Evolutionary conservation across 2,113 vertebrate species (phyloP).

Genomic region (Chitala chitala): DNA sequence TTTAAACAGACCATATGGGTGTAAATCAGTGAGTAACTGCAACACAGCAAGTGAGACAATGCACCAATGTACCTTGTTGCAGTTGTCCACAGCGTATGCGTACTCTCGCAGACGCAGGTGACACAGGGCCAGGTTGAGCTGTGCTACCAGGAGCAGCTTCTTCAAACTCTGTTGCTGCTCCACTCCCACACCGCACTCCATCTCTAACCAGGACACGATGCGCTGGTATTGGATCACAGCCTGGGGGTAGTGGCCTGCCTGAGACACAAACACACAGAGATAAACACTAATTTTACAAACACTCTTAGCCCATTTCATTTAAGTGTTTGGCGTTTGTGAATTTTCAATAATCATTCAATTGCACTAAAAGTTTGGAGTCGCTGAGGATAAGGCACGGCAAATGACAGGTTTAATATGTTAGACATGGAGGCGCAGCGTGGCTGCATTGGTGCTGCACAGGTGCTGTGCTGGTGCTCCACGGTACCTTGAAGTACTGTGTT

Average conservation of each 20-base stretch:
- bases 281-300: background rate
- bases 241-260: slow-evolving; percentile 79
- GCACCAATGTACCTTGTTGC: slow-evolving; percentile 95
- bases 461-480: background rate
- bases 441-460: background rate
- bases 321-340: background rate
- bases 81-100: slow-evolving; percentile 78
- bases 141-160: slow-evolving; percentile 71
- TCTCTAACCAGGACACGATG: slow-evolving; percentile 85
- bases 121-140: slow-evolving; percentile 91
- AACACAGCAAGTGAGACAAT: too few relatives aligned
- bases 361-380: too few relatives aligned
- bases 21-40: too few relatives aligned
- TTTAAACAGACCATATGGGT: background rate
- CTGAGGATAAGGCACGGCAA: background rate
- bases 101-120: slow-evolving; percentile 81
- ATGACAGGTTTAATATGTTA: background rate
- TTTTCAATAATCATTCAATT: too few relatives aligned
- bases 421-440: background rate
- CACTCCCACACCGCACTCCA: slow-evolving; percentile 74
- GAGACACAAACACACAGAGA: slow-evolving; percentile 15
- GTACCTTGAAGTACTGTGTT: slow-evolving; percentile 90
- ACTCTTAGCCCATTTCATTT: background rate
- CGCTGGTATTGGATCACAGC: slow-evolving; percentile 87
- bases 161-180: slow-evolving; percentile 74